Percentiles rank a stretch among this genome's conserved stretches.
These are phyloP conservation scores for Syngnathoides biaculeatus DNA, from an alignment of 2,113 vertebrate genomes.

Conservation along the genomic window DNA sequence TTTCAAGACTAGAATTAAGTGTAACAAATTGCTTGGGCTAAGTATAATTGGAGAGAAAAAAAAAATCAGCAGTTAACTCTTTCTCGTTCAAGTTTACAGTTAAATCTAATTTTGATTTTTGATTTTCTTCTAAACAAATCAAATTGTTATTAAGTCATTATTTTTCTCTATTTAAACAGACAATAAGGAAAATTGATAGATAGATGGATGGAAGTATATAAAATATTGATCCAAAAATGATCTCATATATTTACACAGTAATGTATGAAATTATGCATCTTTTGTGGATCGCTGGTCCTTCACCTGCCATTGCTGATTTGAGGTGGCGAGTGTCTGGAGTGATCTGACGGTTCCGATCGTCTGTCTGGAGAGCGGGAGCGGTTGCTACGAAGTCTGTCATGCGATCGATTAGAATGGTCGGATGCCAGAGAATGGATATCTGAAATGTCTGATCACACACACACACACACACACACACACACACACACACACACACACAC, in stretches of 20 bases:
- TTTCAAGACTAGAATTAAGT: not conserved
- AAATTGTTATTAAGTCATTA: no score
- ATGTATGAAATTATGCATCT: not conserved
- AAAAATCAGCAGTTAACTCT: not conserved
- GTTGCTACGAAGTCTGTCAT: slow-evolving; percentile 88
- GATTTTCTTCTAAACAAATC: no score
- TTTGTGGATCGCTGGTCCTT: slow-evolving; percentile 13
- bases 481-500: slow-evolving; percentile 23
- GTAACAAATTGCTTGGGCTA: no score
- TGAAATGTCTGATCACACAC: slow-evolving; percentile 88
- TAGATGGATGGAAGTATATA: no score
- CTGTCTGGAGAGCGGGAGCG: slow-evolving; percentile 93
- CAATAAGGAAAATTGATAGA: no score
- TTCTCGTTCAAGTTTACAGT: not conserved
- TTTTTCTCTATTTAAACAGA: no score
- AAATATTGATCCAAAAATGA: no score
- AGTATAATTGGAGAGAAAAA: not conserved
- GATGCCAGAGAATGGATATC: slow-evolving; percentile 98
- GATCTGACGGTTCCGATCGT: slow-evolving; percentile 93
- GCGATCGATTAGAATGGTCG: slow-evolving; percentile 95
- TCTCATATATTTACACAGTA: no score
- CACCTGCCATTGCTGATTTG: slow-evolving; percentile 97
- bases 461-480: slow-evolving; percentile 32
- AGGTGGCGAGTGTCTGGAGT: slow-evolving; percentile 91
- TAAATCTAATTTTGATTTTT: no score